These are phyloP conservation scores for Premnoplex brunnescens DNA, from an alignment of 2,797 vertebrate species.

Conservation along the genomic window DNA sequence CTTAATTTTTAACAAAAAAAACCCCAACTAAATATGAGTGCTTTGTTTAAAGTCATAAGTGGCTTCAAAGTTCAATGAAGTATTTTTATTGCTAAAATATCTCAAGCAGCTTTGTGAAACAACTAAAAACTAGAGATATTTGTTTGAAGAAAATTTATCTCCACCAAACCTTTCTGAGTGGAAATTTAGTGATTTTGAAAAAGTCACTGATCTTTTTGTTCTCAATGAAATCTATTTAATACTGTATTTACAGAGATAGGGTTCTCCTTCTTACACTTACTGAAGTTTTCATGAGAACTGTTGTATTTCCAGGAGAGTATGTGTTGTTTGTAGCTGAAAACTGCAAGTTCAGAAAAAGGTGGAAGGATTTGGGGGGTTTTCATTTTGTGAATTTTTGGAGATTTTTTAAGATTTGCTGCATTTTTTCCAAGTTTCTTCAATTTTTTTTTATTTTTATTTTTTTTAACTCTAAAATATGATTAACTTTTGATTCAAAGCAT, in stretches of 20 bases:
- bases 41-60: background rate
- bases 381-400: too few relatives aligned
- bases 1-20: background rate
- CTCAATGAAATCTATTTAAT: background rate
- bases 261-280: background rate
- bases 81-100: background rate
- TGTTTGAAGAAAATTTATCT: background rate
- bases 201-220: background rate
- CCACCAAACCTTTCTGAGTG: background rate
- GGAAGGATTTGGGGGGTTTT: accelerated
- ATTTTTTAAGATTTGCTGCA: background rate
- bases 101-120: background rate
- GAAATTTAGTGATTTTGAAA: background rate
- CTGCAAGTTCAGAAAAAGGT: background rate
- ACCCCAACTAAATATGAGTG: accelerated
- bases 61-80: background rate
- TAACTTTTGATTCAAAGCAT: background rate
- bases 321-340: background rate
- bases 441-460: background rate
- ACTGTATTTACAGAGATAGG: background rate
- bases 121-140: background rate
- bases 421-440: background rate
- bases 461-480: background rate
- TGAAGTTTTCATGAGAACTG: background rate
- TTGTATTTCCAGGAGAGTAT: background rate